A percentile compares a stretch with the other conserved stretches of the same genome.
Evolutionary conservation across 2,797 vertebrate species (phyloP).

Genomic region (Enoplosus armatus): DNA sequence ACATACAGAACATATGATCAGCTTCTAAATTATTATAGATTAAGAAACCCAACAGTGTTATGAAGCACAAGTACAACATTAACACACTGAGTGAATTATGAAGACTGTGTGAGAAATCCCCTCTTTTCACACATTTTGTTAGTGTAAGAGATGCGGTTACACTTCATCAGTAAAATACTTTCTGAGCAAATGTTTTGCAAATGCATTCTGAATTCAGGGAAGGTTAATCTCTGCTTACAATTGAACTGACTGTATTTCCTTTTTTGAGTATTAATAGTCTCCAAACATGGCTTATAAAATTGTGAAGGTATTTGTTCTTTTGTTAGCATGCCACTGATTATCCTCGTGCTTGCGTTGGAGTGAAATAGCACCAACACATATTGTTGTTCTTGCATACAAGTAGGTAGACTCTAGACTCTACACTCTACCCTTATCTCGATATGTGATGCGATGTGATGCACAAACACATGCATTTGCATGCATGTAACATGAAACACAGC

Average conservation of each 20-base stretch:
- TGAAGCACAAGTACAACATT: not conserved
- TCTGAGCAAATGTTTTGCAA: not conserved
- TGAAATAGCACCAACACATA: conserved; percentile 36
- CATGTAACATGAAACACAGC: not conserved
- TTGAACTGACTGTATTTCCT: not conserved
- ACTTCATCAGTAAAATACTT: not conserved
- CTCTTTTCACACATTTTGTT: not conserved
- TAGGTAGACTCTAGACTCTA: not conserved
- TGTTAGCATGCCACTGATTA: conserved; percentile 7
- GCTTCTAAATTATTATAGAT: not conserved
- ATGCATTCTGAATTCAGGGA: not conserved
- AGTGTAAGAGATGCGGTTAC: not conserved
- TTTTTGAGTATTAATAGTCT: conserved; percentile 8
- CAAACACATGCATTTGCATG: too few relatives aligned
- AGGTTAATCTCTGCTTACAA: not conserved
- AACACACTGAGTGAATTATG: not conserved
- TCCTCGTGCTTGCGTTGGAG: conserved; percentile 7
- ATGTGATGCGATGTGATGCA: not conserved
- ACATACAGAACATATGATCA: not conserved
- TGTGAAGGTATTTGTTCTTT: conserved; percentile 11
- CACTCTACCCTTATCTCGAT: conserved; percentile 9
- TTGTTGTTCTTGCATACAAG: conserved; percentile 17
- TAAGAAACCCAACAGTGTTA: not conserved
- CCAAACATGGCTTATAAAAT: conserved; percentile 4
- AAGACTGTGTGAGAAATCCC: not conserved